Conservation (phyloP, 2,888 invertebrate species). For the Lysandra coridon region DNA sequence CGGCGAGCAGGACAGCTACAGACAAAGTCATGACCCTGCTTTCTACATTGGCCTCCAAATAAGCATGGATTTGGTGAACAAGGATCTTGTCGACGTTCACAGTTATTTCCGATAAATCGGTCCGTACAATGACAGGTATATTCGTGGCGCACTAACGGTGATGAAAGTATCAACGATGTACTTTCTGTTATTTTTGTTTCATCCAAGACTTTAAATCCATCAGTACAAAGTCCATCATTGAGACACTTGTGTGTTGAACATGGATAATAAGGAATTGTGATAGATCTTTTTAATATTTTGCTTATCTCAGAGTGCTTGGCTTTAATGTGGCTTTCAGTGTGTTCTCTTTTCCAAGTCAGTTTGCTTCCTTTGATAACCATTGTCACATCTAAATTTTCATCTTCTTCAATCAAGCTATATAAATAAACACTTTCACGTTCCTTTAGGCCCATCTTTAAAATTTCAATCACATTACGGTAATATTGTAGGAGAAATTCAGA, state of each 20-base stretch:
- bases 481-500: conserved; percentile 87
- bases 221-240: conserved; percentile 89
- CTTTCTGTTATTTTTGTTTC: conserved; percentile 89
- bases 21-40: conserved; percentile 90
- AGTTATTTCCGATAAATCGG: conserved; percentile 90
- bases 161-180: conserved; percentile 89
- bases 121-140: conserved; percentile 90
- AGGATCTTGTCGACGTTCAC: conserved; percentile 94
- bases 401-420: conserved; percentile 87
- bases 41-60: conserved; percentile 90
- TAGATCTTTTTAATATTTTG: conserved; percentile 81
- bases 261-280: conserved; percentile 88
- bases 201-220: conserved; percentile 84
- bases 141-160: conserved; percentile 88
- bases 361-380: conserved; percentile 83
- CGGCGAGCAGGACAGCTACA: conserved; percentile 89
- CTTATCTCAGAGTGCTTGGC: conserved; percentile 84
- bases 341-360: conserved; percentile 83
- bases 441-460: conserved; percentile 84
- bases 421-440: conserved; percentile 83
- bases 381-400: conserved; percentile 84
- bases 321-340: conserved; percentile 83
- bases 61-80: conserved; percentile 94
- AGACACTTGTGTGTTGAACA: conserved; percentile 87
- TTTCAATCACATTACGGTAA: conserved; percentile 87